Percentiles rank a stretch among this genome's conserved stretches.
phyloP scores from a whole-genome alignment of 2,113 vertebrate species.

The Dromiciops gliroides region DNA sequence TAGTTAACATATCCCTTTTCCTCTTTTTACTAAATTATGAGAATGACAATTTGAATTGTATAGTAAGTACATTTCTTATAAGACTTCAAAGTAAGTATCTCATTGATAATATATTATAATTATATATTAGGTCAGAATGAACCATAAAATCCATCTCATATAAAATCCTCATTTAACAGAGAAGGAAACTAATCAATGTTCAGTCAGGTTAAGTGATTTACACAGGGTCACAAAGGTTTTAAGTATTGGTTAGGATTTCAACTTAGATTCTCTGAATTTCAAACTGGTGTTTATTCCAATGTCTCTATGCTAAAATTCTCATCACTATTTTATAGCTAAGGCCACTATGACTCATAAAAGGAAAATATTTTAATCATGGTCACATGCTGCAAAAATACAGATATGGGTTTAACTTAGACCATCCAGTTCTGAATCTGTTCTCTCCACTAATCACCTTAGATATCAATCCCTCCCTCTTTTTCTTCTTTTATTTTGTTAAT shows the following conservation, averaged over 20 bases:
- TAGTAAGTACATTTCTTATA: background rate
- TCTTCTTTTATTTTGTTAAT: constrained; percentile 1
- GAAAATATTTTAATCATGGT: background rate
- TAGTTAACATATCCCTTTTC: background rate
- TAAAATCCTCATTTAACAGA: background rate
- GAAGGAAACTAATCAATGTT: background rate
- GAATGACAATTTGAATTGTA: background rate
- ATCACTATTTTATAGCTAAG: background rate
- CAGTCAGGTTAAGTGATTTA: background rate
- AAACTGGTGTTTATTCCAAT: background rate
- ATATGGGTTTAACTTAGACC: background rate
- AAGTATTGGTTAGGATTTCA: background rate
- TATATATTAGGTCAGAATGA: background rate
- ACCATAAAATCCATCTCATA: background rate
- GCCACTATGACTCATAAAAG: background rate
- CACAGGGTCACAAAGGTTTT: background rate
- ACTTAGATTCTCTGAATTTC: background rate
- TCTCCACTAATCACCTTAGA: background rate
- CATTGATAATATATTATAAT: background rate
- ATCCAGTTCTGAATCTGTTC: background rate
- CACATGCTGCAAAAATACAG: background rate
- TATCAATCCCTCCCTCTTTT: background rate
- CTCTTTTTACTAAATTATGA: background rate
- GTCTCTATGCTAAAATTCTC: background rate
- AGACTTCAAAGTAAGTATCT: background rate